A percentile compares a stretch with the other conserved stretches of the same genome.
Evolutionary conservation across 2,797 vertebrate genomes (phyloP).

Genomic region (Coendou prehensilis): DNA sequence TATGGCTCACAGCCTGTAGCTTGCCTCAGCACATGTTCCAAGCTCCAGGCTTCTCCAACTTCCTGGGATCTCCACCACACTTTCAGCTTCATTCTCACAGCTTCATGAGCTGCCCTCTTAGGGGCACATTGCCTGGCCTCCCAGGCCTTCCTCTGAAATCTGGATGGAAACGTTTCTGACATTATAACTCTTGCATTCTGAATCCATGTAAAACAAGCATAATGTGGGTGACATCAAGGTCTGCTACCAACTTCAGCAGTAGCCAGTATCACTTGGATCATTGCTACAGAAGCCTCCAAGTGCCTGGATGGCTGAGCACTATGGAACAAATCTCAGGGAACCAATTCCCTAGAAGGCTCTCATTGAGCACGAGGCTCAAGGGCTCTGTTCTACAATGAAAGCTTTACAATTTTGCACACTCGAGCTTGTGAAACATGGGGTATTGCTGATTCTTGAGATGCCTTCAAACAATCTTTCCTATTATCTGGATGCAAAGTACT

Average conservation of each 20-base stretch:
- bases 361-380: neutral
- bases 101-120: neutral
- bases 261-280: neutral
- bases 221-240: neutral
- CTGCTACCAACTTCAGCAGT: neutral
- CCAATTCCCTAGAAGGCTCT: neutral
- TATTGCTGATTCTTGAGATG: neutral
- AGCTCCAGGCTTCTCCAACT: neutral
- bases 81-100: neutral
- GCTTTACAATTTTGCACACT: neutral
- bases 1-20: neutral
- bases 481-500: too few species aligned
- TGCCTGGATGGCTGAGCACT: neutral
- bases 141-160: neutral
- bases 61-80: neutral
- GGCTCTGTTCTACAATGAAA: neutral
- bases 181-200: neutral
- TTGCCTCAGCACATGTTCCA: neutral
- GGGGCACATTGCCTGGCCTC: neutral
- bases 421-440: neutral
- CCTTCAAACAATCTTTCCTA: neutral
- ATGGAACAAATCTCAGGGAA: neutral
- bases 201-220: neutral
- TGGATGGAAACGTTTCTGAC: neutral
- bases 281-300: neutral